Conservation (phyloP, 1,140 invertebrate genomes). For the Cydia splendana region DNA sequence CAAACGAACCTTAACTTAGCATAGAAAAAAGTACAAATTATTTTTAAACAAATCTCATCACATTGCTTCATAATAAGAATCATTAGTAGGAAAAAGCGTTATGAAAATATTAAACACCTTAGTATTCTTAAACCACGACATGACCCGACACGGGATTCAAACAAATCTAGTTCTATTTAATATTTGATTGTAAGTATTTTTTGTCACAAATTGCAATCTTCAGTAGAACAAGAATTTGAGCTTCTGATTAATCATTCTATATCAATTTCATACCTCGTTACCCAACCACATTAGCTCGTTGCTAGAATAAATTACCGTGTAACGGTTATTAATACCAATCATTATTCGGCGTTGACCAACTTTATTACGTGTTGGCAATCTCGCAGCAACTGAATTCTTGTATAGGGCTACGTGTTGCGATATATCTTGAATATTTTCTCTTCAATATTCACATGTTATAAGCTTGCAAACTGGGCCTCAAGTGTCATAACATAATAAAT, state of each 20-base stretch:
- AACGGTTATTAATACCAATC: slow-evolving; percentile 35
- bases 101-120: too few relatives aligned
- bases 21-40: too few relatives aligned
- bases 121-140: too few relatives aligned
- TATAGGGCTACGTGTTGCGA: not conserved
- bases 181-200: too few relatives aligned
- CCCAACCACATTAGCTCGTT: slow-evolving; percentile 13
- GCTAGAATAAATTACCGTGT: slow-evolving; percentile 25
- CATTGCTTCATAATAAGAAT: too few relatives aligned
- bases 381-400: not conserved
- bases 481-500: not conserved
- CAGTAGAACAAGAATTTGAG: not conserved
- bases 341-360: slow-evolving; percentile 34
- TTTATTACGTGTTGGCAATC: slow-evolving; percentile 33
- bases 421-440: not conserved
- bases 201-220: too few relatives aligned
- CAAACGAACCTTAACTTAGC: too few relatives aligned
- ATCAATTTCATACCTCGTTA: slow-evolving; percentile 26
- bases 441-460: slow-evolving; percentile 7
- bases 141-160: too few relatives aligned
- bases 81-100: too few relatives aligned
- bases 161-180: too few relatives aligned
- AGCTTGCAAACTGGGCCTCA: not conserved
- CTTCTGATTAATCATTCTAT: slow-evolving; percentile 10
- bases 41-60: too few relatives aligned